Percentiles rank a stretch among this genome's conserved stretches.
Evolutionary conservation across 2,888 invertebrate genomes (phyloP).

Genomic region (Cenopis cana): DNA sequence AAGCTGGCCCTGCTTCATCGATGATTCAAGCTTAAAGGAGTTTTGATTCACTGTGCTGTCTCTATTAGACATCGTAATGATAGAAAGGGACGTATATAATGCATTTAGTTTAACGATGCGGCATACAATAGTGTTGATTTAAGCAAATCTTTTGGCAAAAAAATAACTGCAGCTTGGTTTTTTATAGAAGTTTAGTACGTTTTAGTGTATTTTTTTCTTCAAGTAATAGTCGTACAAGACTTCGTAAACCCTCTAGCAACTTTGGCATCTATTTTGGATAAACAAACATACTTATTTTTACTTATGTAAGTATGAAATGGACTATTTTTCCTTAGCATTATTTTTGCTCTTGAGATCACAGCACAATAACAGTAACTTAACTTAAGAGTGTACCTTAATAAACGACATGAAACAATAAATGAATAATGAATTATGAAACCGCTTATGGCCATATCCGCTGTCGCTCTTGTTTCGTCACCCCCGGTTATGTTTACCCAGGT

Average conservation of each 20-base stretch:
- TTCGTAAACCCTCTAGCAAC: no score
- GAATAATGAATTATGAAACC: no score
- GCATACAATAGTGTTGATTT: neutral
- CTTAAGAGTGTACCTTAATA: no score
- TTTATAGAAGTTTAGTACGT: neutral
- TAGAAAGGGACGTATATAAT: constrained; percentile 1
- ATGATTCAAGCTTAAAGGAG: constrained; percentile 21
- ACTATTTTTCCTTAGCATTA: no score
- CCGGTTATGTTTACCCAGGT: constrained; percentile 44
- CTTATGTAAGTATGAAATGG: no score
- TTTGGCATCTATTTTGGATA: no score
- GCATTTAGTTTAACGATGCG: constrained; percentile 35
- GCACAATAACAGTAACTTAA: no score
- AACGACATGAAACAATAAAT: no score
- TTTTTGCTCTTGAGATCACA: no score
- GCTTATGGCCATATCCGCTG: constrained; percentile 7
- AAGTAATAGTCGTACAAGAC: neutral
- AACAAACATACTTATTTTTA: no score
- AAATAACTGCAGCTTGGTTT: neutral
- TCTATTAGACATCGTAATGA: constrained; percentile 4
- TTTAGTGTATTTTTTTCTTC: neutral
- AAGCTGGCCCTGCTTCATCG: neutral
- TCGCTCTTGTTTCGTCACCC: constrained; percentile 1
- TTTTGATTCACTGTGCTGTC: constrained; percentile 12
- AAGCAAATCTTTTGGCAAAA: neutral